Base-by-base conservation (phyloP, 2,113 vertebrate species). In the Xiphorhynchus elegans region DNA sequence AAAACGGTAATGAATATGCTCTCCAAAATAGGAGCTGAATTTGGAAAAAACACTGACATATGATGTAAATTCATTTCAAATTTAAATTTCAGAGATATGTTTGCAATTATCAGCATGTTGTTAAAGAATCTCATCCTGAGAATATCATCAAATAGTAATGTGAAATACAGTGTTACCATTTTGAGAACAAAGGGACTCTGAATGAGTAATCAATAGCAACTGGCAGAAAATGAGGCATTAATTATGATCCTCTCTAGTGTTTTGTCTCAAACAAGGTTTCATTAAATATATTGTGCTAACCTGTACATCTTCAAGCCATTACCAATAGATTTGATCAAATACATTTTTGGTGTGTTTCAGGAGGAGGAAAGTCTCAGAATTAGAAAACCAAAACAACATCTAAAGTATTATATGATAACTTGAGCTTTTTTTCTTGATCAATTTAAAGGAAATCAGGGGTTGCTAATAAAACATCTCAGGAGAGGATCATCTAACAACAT, bases 161-260 rank as follows among this genome's bases (percentile, higher is more conserved):
- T 95, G 97, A 97, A 97, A 97, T 97, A 97, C 95, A 97, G 97
- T 97, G 97, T 97, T 98, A 98, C 95, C 97, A 98, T 98, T 98
- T 96, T 95, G 96, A 98, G 97, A 98, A 98, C 97, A 98, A 98
- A 98, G 96, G 88, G 92, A 97, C 96, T 94, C 92, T 98, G 98
- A 98, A 98, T 98, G 97, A 98, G 98, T 98, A 98, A 98, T 98
- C 98, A 98, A 98, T 98, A 98, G 97, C 97, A 98, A 98, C 97
- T 96, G 97, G 96, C 96, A 98, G 97, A 98, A 98, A 98, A 98
- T 97, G 97, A 98, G 97, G 97, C 97, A 97, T 98, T 98, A 98
- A 98, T 98, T 98, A 98, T 93, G 92, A 98, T 97, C 92, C 96
- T 98, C 97, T 98, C 96, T 75, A 92, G 96, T 97, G 97, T 98